Evolutionary conservation across 2,797 vertebrate genomes (phyloP).

Genomic region (Delichon dasypus): DNA sequence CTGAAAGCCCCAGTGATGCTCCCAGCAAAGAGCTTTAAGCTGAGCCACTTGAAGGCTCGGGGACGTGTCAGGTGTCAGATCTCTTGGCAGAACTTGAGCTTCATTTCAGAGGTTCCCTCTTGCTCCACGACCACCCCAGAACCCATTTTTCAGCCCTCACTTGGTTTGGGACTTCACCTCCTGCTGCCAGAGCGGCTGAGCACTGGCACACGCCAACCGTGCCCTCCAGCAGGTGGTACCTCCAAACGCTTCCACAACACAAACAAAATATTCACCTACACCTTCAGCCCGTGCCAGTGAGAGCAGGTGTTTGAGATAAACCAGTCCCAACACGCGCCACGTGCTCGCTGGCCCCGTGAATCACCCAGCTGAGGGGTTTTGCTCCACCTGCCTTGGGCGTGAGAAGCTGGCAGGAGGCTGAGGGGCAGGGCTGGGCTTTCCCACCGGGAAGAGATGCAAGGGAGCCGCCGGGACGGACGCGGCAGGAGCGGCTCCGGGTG

Average conservation of each 20-base stretch:
- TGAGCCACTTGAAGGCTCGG: background rate
- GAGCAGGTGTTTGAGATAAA: background rate
- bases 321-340: accelerated
- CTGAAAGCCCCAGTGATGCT: background rate
- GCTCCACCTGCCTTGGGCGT: background rate
- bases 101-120: background rate
- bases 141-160: background rate
- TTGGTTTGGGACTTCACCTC: background rate
- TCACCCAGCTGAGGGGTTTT: background rate
- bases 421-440: background rate
- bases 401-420: background rate
- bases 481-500: background rate
- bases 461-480: background rate
- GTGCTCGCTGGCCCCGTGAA: background rate
- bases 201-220: background rate
- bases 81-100: background rate
- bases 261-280: background rate
- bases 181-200: background rate
- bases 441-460: background rate
- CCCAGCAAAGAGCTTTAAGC: background rate
- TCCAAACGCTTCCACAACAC: background rate
- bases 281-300: background rate
- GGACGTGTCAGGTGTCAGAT: background rate
- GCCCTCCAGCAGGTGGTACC: background rate
- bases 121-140: accelerated